Evolutionary conservation across 2,888 invertebrate genomes (phyloP).

Genomic region (Heliconius hortense): DNA sequence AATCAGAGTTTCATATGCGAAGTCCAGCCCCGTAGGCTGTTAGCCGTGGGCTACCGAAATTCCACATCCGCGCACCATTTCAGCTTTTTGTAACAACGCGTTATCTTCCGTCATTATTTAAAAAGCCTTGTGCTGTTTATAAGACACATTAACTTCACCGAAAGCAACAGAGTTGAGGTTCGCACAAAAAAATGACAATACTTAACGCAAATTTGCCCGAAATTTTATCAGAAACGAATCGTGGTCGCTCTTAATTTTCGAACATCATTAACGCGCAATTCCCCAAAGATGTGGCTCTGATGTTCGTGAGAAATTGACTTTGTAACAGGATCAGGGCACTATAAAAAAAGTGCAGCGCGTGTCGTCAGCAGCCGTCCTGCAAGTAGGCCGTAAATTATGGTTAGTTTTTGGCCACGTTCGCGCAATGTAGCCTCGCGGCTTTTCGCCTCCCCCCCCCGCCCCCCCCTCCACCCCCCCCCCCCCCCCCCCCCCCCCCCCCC

Average conservation of each 20-base stretch:
- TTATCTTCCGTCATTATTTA: slow-evolving; percentile 56
- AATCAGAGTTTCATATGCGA: not conserved
- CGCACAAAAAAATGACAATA: slow-evolving; percentile 31
- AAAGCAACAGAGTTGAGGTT: slow-evolving; percentile 36
- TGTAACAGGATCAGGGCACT: slow-evolving; percentile 72
- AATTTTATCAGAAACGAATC: slow-evolving; percentile 55
- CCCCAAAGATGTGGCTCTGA: slow-evolving; percentile 69
- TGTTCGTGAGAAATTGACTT: slow-evolving; percentile 77
- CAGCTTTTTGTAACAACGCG: slow-evolving; percentile 42
- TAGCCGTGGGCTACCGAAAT: slow-evolving; percentile 74
- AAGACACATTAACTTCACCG: slow-evolving; percentile 31
- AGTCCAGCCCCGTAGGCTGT: slow-evolving; percentile 53
- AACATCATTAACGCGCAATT: slow-evolving; percentile 71
- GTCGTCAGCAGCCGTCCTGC: slow-evolving; percentile 72
- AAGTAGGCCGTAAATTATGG: slow-evolving; percentile 82
- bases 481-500: slow-evolving; percentile 48
- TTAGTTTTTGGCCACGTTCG: slow-evolving; percentile 80
- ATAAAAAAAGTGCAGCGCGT: slow-evolving; percentile 73
- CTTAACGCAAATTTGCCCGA: slow-evolving; percentile 50
- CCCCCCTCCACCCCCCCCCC: slow-evolving; percentile 48
- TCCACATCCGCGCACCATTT: slow-evolving; percentile 57
- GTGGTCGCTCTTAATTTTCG: slow-evolving; percentile 60
- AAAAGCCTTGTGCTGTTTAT: slow-evolving; percentile 38
- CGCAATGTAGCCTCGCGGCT: slow-evolving; percentile 79
- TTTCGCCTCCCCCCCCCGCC: slow-evolving; percentile 59